Percentiles rank a stretch among this genome's conserved stretches.
Conservation (phyloP, 2,888 invertebrate genomes). For the Dichetophora obliterata region DNA sequence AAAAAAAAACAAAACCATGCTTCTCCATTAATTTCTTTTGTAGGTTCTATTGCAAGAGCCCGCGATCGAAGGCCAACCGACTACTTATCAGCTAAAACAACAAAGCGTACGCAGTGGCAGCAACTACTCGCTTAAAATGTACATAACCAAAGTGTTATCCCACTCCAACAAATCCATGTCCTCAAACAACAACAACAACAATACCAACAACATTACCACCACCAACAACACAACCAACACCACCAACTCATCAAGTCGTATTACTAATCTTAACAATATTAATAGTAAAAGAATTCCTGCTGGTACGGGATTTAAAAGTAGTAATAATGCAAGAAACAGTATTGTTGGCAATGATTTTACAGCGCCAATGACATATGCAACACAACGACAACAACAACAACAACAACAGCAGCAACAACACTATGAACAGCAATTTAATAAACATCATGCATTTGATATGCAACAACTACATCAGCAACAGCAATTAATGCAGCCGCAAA, state of each 20-base stretch:
- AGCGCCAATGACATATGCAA: slow-evolving; percentile 24
- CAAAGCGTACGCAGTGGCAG: slow-evolving; percentile 51
- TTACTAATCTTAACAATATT: slow-evolving; percentile 27
- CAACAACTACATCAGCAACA: slow-evolving; percentile 26
- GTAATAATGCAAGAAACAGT: slow-evolving; percentile 1
- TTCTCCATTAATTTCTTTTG: slow-evolving; percentile 44
- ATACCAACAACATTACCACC: slow-evolving; percentile 1
- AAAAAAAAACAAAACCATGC: not conserved
- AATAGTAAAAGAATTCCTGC: slow-evolving; percentile 14
- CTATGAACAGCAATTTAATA: slow-evolving; percentile 19
- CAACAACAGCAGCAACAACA: slow-evolving; percentile 25
- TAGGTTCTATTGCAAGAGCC: slow-evolving; percentile 58
- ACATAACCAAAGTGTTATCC: slow-evolving; percentile 35
- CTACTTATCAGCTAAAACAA: slow-evolving; percentile 58
- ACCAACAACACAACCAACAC: slow-evolving; percentile 7
- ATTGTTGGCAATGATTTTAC: slow-evolving; percentile 2
- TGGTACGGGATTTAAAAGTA: slow-evolving; percentile 11
- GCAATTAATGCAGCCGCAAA: slow-evolving; percentile 25
- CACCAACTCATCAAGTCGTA: slow-evolving; percentile 31
- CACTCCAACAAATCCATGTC: slow-evolving; percentile 43
- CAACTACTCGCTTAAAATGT: slow-evolving; percentile 33
- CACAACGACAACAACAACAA: slow-evolving; percentile 23
- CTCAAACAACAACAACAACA: slow-evolving; percentile 32
- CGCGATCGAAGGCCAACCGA: slow-evolving; percentile 54
- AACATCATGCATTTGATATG: not conserved